Base-by-base conservation (phyloP, 1,140 invertebrate genomes). In the Drosophila arawakana region DNA sequence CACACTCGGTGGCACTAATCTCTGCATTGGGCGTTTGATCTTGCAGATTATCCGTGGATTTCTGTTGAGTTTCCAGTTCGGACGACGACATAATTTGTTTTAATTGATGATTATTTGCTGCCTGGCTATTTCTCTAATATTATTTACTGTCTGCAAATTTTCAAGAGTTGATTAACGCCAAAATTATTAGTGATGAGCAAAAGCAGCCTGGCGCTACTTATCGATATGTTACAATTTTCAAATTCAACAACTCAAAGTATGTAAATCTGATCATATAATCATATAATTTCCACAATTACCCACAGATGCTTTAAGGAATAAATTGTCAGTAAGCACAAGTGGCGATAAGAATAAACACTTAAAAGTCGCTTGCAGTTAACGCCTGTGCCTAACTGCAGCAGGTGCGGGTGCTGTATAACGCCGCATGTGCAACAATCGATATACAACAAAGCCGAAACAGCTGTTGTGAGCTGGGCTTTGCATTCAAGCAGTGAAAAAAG, bases 121-220 rank as follows among this genome's bases (percentile, higher is more conserved):
- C 61, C 62, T 60, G 39, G 30, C 57, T 68, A 59, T 54, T 68
- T 68, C 65, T 73, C 65, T 73, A 82, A 79, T 82, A 73, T 86
- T 86, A 86, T 85, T 85, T 86, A 82, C 78, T 84, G 78, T 81
- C 81, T 85, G 81, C 78, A 83, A 85, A 76, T 44, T 57, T 66
- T 72, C 35, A 61, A 80, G 78, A 58, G 81, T 78, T 84, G 78
- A 69, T 52, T 71, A 84, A 75, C 81, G 78, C 44, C 50, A 57
- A 57, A 58, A 49, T 50, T 8, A 18, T 18, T 47, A 83, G 81
- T 71, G 81, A 65, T 76, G 69, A 41, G 49, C 63, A 83, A 77
- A 65, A 54, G 63, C 63, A 21, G n/a, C 3, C 15, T 30, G 71
- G 71, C 67, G 39, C 52, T n/a, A 57, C 11, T 77, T 66, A 69